A percentile compares a stretch with the other conserved stretches of the same genome.
Evolutionary conservation across 2,888 invertebrate genomes (phyloP).

Genomic region (Notodonta dromedarius): DNA sequence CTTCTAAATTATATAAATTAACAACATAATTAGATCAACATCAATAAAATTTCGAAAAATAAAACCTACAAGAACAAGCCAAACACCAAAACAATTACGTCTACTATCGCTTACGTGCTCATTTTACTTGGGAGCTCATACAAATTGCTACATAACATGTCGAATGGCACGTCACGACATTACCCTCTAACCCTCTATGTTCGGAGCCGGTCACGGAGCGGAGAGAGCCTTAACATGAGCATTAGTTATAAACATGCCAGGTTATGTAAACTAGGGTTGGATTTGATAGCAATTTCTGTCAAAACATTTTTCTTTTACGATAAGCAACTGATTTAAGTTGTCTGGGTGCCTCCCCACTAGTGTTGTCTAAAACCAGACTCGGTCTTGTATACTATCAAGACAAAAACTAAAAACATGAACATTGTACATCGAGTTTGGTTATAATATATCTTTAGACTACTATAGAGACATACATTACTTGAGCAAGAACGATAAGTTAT

Average conservation of each 20-base stretch:
- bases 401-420: too few species aligned
- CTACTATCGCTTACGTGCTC: constrained; percentile 32
- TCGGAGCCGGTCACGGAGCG: constrained; percentile 4
- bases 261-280: constrained; percentile 12
- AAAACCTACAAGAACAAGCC: constrained; percentile 11
- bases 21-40: background rate
- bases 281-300: constrained; percentile 1
- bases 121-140: constrained; percentile 2
- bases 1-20: too few species aligned
- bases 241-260: constrained; percentile 38
- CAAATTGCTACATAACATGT: constrained; percentile 4
- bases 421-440: too few species aligned
- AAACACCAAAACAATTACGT: constrained; percentile 29
- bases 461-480: too few species aligned
- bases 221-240: constrained; percentile 23
- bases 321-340: background rate
- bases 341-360: background rate
- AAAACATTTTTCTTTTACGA: constrained; percentile 2
- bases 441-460: too few species aligned
- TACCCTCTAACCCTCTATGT: background rate
- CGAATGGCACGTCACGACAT: constrained; percentile 7
- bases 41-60: background rate
- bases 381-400: too few species aligned
- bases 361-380: too few species aligned
- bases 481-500: too few species aligned